Conservation (phyloP, 2,888 invertebrate species). For the Agonopterix arenella region DNA sequence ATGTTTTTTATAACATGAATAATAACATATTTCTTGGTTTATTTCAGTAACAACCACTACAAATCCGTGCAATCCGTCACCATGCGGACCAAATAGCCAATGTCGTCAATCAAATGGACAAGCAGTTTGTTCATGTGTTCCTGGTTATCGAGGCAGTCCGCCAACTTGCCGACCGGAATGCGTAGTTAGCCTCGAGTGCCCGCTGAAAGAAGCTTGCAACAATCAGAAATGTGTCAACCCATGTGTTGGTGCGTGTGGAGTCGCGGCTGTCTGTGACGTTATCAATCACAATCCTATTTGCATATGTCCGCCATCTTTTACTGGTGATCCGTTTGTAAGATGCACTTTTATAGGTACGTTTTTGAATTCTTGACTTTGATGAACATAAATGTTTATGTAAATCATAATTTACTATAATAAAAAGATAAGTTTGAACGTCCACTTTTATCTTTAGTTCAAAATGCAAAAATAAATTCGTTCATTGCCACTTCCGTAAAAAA, state of each 20-base stretch:
- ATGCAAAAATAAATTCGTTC: too few species aligned
- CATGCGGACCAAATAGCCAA: constrained; percentile 87
- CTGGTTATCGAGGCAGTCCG: constrained; percentile 84
- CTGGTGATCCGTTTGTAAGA: constrained; percentile 86
- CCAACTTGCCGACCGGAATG: constrained; percentile 89
- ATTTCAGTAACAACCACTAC: constrained; percentile 36
- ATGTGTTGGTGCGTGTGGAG: constrained; percentile 87
- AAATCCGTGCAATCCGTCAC: constrained; percentile 86
- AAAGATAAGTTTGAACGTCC: not conserved
- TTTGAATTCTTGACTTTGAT: not conserved
- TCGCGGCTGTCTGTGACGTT: constrained; percentile 83
- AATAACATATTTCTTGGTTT: constrained; percentile 3
- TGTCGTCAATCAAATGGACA: constrained; percentile 82
- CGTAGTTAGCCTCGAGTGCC: constrained; percentile 83
- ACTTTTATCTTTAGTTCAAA: not conserved
- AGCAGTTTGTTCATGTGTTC: constrained; percentile 85
- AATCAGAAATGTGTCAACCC: constrained; percentile 86
- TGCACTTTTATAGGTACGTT: constrained; percentile 73
- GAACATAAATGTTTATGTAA: not conserved
- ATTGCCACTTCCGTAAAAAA: too few species aligned
- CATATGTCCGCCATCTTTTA: constrained; percentile 82
- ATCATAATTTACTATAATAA: not conserved
- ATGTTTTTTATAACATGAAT: not conserved
- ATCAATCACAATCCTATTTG: constrained; percentile 88
- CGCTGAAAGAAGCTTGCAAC: constrained; percentile 83